Evolutionary conservation across 2,888 invertebrate genomes (phyloP).

Genomic region (Synergus umbraculus): DNA sequence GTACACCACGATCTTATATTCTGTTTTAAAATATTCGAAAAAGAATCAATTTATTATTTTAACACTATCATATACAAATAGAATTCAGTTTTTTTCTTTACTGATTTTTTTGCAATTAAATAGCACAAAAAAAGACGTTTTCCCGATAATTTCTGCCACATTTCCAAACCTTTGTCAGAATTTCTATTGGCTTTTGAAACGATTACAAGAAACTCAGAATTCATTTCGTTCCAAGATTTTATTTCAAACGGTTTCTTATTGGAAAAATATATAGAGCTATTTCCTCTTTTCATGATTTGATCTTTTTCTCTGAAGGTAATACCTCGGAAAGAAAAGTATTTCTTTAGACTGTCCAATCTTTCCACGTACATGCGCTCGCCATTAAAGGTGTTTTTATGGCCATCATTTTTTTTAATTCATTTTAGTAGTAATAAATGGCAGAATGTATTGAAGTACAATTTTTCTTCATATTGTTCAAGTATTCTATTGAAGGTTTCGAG

Average conservation of each 20-base stretch:
- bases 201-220: slow-evolving; percentile 55
- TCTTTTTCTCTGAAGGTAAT: slow-evolving; percentile 7
- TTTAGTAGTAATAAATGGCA: neutral
- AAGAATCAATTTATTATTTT: neutral
- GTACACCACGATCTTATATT: neutral
- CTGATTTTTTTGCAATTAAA: neutral
- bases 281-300: slow-evolving; percentile 29
- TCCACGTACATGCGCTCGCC: slow-evolving; percentile 16
- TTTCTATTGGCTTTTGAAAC: slow-evolving; percentile 63
- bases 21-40: neutral
- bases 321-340: slow-evolving; percentile 4
- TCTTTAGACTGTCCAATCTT: slow-evolving; percentile 19
- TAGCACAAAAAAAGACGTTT: neutral
- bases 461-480: slow-evolving; percentile 12
- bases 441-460: neutral
- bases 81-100: neutral
- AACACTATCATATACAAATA: too few relatives aligned
- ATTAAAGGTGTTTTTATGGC: slow-evolving; percentile 18
- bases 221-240: slow-evolving; percentile 19
- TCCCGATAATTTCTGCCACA: neutral
- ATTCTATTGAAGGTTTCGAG: slow-evolving; percentile 7
- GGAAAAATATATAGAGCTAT: slow-evolving; percentile 31
- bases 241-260: slow-evolving; percentile 24
- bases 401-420: neutral
- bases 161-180: slow-evolving; percentile 47